Base-by-base conservation (phyloP, 2,113 vertebrate species). In the Sclerurus mexicanus region DNA sequence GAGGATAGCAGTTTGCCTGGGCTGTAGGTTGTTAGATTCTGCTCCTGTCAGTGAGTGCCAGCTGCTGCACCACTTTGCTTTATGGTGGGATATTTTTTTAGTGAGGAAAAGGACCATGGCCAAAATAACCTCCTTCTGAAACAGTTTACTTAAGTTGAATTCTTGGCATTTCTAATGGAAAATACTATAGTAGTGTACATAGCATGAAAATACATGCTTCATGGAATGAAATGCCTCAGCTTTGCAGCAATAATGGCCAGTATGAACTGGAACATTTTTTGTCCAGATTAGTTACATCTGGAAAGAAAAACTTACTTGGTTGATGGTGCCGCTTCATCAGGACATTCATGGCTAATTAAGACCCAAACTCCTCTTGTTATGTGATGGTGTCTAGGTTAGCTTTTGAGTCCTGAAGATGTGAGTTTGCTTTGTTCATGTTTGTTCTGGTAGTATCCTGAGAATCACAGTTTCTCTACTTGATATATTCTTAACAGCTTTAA, bases 371-470 rank as follows among this genome's bases (percentile, higher is more conserved):
- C 14, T 78, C 9, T 6, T 68, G 11, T 72, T 75, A 10, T 2
- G 1, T 21, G 11, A 6, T 47, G 16, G 2, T 71, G 4, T 76
- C 52, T 63, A 39, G 9, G 10, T 79, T 83, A 80, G 17, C 7
- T 85, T 88, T 37, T 50, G 28, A 16, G 15, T 86, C 28, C 21
- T 0, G 0, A 37, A 60, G 11, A 6, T 50, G 14, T 15, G 5
- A 7, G 10, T 66, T 90, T 85, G 22, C 21, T 67, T 79, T 74
- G 2, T 63, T 92, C 9, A 6, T 76, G 6, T 66, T 75, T 72
- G 16, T 69, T 42, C 14, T 44, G 37, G 10, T 79, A 33, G 4
- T 37, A 75, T 49, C 6, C 22, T 20, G 21, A 69, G 25, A 50
- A n/a, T 59, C 22, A 12, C 10, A 9, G 1, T 88, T 69, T 80